A percentile compares a stretch with the other conserved stretches of the same genome.
Conservation (phyloP, 2,113 vertebrate species). For the Cryptomyrus ogoouensis region DNA sequence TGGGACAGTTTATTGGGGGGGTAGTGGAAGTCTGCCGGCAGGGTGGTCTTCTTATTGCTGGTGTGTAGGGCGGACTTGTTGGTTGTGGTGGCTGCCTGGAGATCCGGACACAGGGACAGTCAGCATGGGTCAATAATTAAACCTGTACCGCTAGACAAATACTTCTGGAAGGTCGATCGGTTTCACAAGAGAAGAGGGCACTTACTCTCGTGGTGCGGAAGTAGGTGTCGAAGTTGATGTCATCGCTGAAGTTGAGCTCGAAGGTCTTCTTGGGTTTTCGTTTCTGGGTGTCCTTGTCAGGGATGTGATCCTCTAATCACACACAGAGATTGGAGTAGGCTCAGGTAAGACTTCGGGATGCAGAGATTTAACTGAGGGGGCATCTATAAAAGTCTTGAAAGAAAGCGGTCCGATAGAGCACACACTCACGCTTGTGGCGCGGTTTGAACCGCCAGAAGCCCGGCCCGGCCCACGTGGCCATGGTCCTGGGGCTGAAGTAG, state of each 20-base stretch:
- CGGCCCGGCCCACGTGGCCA: constrained; percentile 89
- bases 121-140: not conserved
- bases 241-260: constrained; percentile 74
- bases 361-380: not conserved
- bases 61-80: constrained; percentile 68
- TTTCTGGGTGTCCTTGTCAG: constrained; percentile 64
- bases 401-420: not conserved
- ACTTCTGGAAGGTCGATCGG: not conserved
- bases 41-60: constrained; percentile 67
- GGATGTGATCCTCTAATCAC: constrained; percentile 58
- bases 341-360: not conserved
- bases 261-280: constrained; percentile 66
- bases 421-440: constrained; percentile 67
- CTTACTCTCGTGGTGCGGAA: constrained; percentile 76
- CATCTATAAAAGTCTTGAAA: not conserved
- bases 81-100: constrained; percentile 69
- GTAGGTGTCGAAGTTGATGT: constrained; percentile 68
- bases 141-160: not conserved
- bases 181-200: not conserved
- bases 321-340: not conserved
- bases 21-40: constrained; percentile 82
- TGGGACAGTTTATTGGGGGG: constrained; percentile 62
- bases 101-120: not conserved
- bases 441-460: constrained; percentile 91
- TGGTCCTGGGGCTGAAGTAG: constrained; percentile 88